Evolutionary conservation across 2,888 invertebrate species (phyloP).

Genomic region (Sialis lutaria): DNA sequence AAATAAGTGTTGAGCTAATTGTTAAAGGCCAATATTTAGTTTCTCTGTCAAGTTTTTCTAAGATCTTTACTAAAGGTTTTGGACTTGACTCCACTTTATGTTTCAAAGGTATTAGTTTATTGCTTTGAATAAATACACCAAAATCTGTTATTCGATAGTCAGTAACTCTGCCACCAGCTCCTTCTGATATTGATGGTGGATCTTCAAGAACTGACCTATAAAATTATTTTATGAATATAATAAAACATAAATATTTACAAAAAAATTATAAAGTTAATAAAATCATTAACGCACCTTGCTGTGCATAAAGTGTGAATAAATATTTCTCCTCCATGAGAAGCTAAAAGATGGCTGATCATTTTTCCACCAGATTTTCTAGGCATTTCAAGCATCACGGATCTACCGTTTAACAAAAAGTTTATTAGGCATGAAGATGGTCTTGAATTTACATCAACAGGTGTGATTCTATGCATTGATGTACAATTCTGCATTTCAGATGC

Average conservation of each 20-base stretch:
- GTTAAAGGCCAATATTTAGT: slow-evolving; percentile 82
- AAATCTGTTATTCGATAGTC: slow-evolving; percentile 82
- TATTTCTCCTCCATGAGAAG: slow-evolving; percentile 89
- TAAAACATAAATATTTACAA: neutral
- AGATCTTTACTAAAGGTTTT: slow-evolving; percentile 44
- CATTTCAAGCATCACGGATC: slow-evolving; percentile 86
- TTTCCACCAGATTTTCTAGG: slow-evolving; percentile 70
- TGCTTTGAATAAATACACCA: slow-evolving; percentile 72
- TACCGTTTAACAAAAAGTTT: slow-evolving; percentile 88
- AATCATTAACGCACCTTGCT: slow-evolving; percentile 24
- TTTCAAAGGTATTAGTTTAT: slow-evolving; percentile 57
- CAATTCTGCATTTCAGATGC: slow-evolving; percentile 66
- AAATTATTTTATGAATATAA: slow-evolving; percentile 1
- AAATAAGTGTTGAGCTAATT: slow-evolving; percentile 74
- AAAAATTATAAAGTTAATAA: neutral
- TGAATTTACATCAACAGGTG: slow-evolving; percentile 92
- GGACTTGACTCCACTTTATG: slow-evolving; percentile 21
- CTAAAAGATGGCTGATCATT: slow-evolving; percentile 80
- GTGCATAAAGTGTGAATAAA: slow-evolving; percentile 86
- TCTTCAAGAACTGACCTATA: slow-evolving; percentile 76
- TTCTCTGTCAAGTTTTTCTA: slow-evolving; percentile 52
- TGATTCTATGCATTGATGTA: slow-evolving; percentile 75
- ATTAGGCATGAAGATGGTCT: slow-evolving; percentile 94
- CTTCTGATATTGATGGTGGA: slow-evolving; percentile 88
- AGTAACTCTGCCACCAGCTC: slow-evolving; percentile 82